These are phyloP conservation scores for Gracilinanus agilis DNA, from an alignment of 2,113 vertebrate genomes.

Conservation along the genomic window DNA sequence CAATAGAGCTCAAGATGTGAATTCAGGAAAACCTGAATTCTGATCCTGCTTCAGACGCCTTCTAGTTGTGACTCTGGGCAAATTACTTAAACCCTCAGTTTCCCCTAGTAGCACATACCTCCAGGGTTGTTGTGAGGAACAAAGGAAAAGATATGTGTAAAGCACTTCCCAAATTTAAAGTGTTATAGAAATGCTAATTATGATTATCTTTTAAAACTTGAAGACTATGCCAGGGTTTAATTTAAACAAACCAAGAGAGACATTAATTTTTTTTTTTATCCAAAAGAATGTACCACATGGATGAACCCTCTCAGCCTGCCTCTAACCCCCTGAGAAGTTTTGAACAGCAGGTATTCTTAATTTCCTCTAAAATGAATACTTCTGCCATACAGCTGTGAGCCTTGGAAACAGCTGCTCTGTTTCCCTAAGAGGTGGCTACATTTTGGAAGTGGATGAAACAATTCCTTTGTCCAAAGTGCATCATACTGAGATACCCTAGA, in stretches of 20 bases:
- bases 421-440: conserved; percentile 48
- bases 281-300: conserved; percentile 12
- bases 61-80: background rate
- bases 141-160: background rate
- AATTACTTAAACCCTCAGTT: background rate
- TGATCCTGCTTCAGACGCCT: background rate
- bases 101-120: background rate
- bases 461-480: conserved; percentile 37
- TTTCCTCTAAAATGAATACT: conserved; percentile 49
- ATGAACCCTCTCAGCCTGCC: background rate
- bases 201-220: background rate
- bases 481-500: conserved; percentile 36
- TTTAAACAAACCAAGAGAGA: background rate
- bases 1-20: background rate
- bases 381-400: conserved; percentile 41
- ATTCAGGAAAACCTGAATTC: background rate
- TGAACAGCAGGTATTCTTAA: conserved; percentile 41
- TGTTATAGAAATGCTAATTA: background rate
- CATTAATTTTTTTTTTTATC: background rate
- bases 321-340: conserved; percentile 23
- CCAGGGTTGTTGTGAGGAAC: background rate
- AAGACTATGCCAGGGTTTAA: background rate
- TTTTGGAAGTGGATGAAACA: conserved; percentile 69
- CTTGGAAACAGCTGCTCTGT: conserved; percentile 48
- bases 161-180: background rate